Evolutionary conservation across 2,113 vertebrate species (phyloP), one percentile per base, ranked within the genome.

Genomic region (Ptychochromis oligacanthus): DNA sequence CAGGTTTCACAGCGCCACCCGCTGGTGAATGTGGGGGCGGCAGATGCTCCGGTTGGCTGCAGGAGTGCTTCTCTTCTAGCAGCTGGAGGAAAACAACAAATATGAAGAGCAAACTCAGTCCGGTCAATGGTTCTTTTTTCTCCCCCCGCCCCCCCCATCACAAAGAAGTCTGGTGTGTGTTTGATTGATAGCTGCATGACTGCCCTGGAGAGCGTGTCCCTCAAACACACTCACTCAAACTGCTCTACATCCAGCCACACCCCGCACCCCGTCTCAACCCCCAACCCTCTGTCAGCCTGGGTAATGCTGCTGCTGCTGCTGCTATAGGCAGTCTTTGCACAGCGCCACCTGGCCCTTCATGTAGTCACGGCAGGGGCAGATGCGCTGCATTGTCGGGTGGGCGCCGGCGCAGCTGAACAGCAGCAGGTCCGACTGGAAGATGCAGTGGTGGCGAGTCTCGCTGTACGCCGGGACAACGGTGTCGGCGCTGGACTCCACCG

Each of bases 341-440:
- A 99, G 96, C 0, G 98, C 98, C 91, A 99, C 98, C 95, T 99
- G 98, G 91, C 98, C 98, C 93, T 99, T 99, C 96, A 98, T 97
- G 89, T 99, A 99, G 97, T 99, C 97, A 84, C 98, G 96, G 94
- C 98, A 99, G 70, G 98, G 98, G 93, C 98, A 99, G 95, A 99
- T 74, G 88, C 98, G 96, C 62, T 88, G 94, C 92, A 97, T 95
- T 24, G 93, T 94, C 36, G 93, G 84, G 91, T 99, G 97, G 77
- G 97, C 96, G 1, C 98, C 98, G 0, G 98, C 98, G 26, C 98
- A 99, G 96, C 98, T 99, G 96, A 99, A 99, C 62, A 99, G 94
- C 75, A 99, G 92, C 87, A 99, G 97, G 95, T 99, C 98, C 0
- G 96, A 96, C 93, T 99, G 98, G 93, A 99, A 97, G 90, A 98